Conservation (phyloP, 2,113 vertebrate species). For the Aspidoscelis tigris region DNA sequence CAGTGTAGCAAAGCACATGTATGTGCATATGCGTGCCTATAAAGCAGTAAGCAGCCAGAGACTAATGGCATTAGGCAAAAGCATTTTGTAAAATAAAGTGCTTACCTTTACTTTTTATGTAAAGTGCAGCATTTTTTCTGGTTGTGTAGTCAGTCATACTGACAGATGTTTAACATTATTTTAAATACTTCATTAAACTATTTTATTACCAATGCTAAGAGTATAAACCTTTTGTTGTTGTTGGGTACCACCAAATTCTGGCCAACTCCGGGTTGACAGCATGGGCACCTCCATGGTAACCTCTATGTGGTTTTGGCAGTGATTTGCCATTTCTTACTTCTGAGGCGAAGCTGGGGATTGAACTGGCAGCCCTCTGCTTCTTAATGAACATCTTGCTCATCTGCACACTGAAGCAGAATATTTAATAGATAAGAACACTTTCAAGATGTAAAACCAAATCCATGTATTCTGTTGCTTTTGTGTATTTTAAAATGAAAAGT, state of each 20-base stretch:
- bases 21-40: conserved; percentile 55
- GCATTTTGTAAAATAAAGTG: conserved; percentile 80
- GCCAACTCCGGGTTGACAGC: too few species aligned
- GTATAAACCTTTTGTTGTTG: background rate
- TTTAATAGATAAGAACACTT: background rate
- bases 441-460: background rate
- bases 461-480: background rate
- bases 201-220: conserved; percentile 79
- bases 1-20: conserved; percentile 73
- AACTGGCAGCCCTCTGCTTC: too few species aligned
- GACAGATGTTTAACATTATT: conserved; percentile 80
- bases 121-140: conserved; percentile 74
- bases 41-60: conserved; percentile 62
- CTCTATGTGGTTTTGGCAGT: too few species aligned
- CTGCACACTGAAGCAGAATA: background rate
- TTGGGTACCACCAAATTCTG: too few species aligned
- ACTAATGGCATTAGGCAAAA: conserved; percentile 59
- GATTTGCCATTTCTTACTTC: too few species aligned
- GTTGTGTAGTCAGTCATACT: conserved; percentile 76
- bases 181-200: conserved; percentile 82
- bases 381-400: background rate
- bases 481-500: too few species aligned
- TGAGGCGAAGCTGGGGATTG: too few species aligned
- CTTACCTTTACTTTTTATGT: conserved; percentile 83
- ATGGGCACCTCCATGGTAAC: too few species aligned